Percentiles rank a stretch among this genome's conserved stretches.
phyloP scores from a whole-genome alignment of 2,888 invertebrate species.

The Linnaemya vulpina region DNA sequence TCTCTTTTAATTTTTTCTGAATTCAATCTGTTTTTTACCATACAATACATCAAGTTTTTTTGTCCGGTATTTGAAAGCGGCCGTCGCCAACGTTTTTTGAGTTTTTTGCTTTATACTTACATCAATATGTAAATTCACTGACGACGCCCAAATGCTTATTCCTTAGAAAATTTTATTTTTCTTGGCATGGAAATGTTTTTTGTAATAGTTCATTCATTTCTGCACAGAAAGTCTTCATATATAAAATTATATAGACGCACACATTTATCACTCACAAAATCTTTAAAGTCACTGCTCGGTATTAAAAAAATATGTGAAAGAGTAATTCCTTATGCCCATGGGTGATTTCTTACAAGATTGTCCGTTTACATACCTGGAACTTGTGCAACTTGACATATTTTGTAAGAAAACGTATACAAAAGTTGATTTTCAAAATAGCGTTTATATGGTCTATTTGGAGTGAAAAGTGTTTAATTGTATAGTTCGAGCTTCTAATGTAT shows the following conservation, averaged over 20 bases:
- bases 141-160: conserved; percentile 68
- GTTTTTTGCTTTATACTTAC: conserved; percentile 23
- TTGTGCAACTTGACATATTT: no score
- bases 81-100: conserved; percentile 56
- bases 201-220: not conserved
- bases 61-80: conserved; percentile 57
- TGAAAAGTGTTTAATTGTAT: no score
- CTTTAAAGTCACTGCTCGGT: conserved; percentile 72
- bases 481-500: no score
- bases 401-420: no score
- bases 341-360: no score
- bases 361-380: no score
- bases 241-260: no score
- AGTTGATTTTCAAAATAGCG: no score
- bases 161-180: conserved; percentile 17
- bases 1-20: conserved; percentile 58
- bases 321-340: no score
- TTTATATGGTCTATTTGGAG: no score
- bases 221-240: not conserved
- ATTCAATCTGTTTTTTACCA: conserved; percentile 62
- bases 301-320: not conserved
- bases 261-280: no score
- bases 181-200: conserved; percentile 12
- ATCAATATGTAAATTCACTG: conserved; percentile 18
- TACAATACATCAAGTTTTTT: conserved; percentile 66